phyloP scores from a whole-genome alignment of 2,797 vertebrate species.

The Sebastes vulpes region DNA sequence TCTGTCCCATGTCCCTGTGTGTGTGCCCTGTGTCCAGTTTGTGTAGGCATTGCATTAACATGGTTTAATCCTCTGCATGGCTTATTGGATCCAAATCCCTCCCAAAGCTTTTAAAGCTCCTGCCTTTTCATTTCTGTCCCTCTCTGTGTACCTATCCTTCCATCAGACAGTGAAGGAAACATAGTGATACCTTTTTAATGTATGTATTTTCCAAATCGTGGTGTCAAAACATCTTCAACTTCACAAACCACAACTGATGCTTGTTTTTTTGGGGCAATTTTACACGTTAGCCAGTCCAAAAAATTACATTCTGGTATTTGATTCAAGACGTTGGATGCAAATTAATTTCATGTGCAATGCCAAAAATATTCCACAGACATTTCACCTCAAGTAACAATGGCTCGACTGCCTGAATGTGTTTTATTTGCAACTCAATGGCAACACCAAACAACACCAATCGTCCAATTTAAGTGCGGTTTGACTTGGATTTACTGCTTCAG shows the following conservation, averaged over 20 bases:
- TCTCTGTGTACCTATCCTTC: slow-evolving; percentile 11
- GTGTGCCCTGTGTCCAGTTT: slow-evolving; percentile 58
- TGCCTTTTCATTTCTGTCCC: slow-evolving; percentile 76
- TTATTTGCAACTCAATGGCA: not conserved
- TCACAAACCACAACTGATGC: not conserved
- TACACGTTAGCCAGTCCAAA: not conserved
- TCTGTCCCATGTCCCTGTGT: not conserved
- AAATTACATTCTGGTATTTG: not conserved
- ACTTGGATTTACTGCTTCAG: not conserved
- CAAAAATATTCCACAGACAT: not conserved
- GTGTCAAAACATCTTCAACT: not conserved
- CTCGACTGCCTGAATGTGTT: not conserved
- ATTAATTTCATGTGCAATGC: not conserved
- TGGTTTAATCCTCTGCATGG: slow-evolving; percentile 81
- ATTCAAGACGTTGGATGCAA: not conserved
- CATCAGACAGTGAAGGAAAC: slow-evolving; percentile 9
- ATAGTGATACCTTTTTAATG: not conserved
- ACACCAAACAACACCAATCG: not conserved
- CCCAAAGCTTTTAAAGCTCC: slow-evolving; percentile 82
- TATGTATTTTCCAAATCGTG: not conserved
- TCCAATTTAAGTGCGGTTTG: not conserved
- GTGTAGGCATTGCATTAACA: slow-evolving; percentile 83
- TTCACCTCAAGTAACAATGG: not conserved
- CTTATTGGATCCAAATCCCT: slow-evolving; percentile 86
- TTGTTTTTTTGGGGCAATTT: not conserved